These are phyloP conservation scores for Choloepus hoffmanni DNA, from an alignment of 2,113 vertebrate species.

Conservation along the genomic window DNA sequence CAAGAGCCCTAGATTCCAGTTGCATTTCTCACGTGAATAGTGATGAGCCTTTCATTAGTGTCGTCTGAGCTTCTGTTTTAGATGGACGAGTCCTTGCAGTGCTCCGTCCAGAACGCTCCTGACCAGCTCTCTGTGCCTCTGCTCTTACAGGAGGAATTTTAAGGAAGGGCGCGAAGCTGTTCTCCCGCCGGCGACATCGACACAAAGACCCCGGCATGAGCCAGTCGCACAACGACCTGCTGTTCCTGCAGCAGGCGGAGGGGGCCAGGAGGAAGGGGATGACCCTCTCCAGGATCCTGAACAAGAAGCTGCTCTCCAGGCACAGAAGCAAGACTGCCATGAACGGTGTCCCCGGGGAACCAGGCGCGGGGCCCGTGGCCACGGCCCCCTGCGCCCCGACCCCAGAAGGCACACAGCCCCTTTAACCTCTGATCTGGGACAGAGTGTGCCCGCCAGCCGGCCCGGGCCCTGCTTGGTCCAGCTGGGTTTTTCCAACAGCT, in stretches of 20 bases:
- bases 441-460: background rate
- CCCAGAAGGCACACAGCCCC: background rate
- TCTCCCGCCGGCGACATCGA: slow-evolving; percentile 95
- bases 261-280: slow-evolving; percentile 90
- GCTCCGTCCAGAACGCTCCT: fast-evolving
- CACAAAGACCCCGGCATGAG: slow-evolving; percentile 98
- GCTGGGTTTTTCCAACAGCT: background rate
- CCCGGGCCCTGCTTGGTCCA: background rate
- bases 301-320: slow-evolving; percentile 90
- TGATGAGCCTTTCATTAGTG: no score
- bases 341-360: slow-evolving; percentile 86
- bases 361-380: background rate
- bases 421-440: background rate
- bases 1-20: fast-evolving
- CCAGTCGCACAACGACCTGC: slow-evolving; percentile 97
- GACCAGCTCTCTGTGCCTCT: slow-evolving; percentile 12
- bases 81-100: fast-evolving
- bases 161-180: slow-evolving; percentile 94
- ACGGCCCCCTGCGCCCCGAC: background rate
- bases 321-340: slow-evolving; percentile 88
- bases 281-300: slow-evolving; percentile 92
- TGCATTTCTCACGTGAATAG: no score
- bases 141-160: slow-evolving; percentile 91
- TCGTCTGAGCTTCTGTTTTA: fast-evolving
- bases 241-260: slow-evolving; percentile 93